Evolutionary conservation across 1,140 invertebrate species (phyloP).

Genomic region (Drosophila kanapiae): DNA sequence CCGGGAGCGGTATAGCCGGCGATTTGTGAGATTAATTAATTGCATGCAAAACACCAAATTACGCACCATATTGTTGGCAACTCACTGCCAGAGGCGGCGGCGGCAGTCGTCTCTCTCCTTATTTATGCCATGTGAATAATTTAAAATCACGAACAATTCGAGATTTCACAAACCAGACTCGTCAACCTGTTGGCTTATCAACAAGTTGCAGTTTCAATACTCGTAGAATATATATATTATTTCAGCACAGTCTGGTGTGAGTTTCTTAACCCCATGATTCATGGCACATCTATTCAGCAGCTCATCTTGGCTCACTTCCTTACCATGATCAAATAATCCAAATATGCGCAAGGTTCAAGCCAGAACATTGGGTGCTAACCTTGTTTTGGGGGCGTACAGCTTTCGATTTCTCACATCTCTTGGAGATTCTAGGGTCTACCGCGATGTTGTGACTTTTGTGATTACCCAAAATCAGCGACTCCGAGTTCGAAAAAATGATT

Average conservation of each 20-base stretch:
- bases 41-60: constrained; percentile 77
- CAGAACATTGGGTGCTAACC: constrained; percentile 22
- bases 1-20: constrained; percentile 11
- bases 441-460: constrained; percentile 34
- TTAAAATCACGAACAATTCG: constrained; percentile 27
- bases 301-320: constrained; percentile 28
- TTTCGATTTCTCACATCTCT: constrained; percentile 51
- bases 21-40: constrained; percentile 66
- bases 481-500: constrained; percentile 44
- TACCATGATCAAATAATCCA: constrained; percentile 35
- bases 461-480: constrained; percentile 37
- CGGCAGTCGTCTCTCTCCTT: constrained; percentile 14
- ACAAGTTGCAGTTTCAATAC: constrained; percentile 34
- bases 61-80: constrained; percentile 62
- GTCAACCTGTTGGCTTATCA: constrained; percentile 45
- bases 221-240: constrained; percentile 19
- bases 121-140: constrained; percentile 51
- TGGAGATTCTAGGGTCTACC: constrained; percentile 25
- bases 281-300: background rate
- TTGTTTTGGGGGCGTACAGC: constrained; percentile 46
- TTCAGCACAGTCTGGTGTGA: background rate
- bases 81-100: constrained; percentile 26
- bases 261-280: constrained; percentile 40
- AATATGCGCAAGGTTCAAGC: constrained; percentile 48
- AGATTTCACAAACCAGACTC: constrained; percentile 21